A percentile compares a stretch with the other conserved stretches of the same genome.
Conservation (phyloP, 2,888 invertebrate genomes). For the Eustalomyia histrio region DNA sequence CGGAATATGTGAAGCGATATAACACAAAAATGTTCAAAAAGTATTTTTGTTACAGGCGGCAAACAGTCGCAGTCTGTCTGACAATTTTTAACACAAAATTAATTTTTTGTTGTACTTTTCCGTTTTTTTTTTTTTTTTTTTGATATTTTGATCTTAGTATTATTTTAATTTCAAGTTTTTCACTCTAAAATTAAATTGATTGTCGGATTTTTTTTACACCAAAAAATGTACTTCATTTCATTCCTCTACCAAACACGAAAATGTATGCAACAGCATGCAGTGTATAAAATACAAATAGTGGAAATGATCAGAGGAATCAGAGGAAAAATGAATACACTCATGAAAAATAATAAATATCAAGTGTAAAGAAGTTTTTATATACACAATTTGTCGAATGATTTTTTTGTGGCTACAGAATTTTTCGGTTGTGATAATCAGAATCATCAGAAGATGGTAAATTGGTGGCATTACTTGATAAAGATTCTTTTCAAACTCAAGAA, state of each 20-base stretch:
- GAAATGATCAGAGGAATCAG: neutral
- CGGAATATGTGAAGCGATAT: neutral
- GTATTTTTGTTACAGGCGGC: conserved; percentile 38
- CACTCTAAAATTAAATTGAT: neutral
- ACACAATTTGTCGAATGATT: too few species aligned
- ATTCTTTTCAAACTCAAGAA: too few species aligned
- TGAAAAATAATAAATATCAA: neutral
- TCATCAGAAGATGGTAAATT: too few species aligned
- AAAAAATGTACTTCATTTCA: neutral
- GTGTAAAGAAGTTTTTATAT: too few species aligned
- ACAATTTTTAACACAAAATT: conserved; percentile 53
- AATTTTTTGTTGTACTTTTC: conserved; percentile 39
- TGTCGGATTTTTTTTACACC: conserved; percentile 15
- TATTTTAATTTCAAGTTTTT: conserved; percentile 29
- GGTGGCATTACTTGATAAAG: too few species aligned
- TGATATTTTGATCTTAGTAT: too few species aligned
- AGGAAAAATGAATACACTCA: neutral
- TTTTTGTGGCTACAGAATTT: too few species aligned
- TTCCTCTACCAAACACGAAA: too few species aligned
- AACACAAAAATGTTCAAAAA: conserved; percentile 43
- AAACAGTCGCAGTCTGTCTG: conserved; percentile 46
- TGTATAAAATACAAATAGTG: neutral
- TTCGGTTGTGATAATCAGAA: too few species aligned
- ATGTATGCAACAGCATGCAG: too few species aligned
- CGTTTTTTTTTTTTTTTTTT: conserved; percentile 22